Evolutionary conservation across 1,140 invertebrate genomes (phyloP), one percentile per base, ranked within the genome.

Genomic region (Teleogryllus occipitalis): DNA sequence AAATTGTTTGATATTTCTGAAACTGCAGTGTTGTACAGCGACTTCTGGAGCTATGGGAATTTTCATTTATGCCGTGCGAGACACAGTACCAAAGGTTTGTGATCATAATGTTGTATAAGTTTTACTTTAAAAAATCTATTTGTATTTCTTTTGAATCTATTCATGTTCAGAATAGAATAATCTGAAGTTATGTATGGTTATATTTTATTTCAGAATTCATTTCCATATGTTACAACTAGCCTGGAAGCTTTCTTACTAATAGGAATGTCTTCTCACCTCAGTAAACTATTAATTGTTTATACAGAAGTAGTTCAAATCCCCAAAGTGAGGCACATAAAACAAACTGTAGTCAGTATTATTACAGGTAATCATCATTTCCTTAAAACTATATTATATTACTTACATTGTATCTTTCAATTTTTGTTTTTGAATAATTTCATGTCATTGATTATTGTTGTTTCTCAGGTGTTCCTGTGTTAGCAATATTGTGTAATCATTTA

Each of bases 11-110:
- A 89, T 91, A 82, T 91, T 91, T 85, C 85, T 92, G 73, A 92
- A 92, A 86, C 87, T 92, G 80, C 91, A 92, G 82, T 91, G 90
- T 82, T 91, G 90, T 82, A 84, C 86, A 65, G 89, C 90, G 48
- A 86, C 90, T 47, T 85, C 88, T 8, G 88, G 88, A 39, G 87
- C 90, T 22, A 91, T 92, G 90, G 85, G 87, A 5, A 87, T 91
- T 74, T 92, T 91, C 83, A 86, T 91, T 80, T 90, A 90, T 81
- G 89, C 89, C 74, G 86, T 90, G 21, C 85, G 88, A 81, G 88
- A 86, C 82, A 85, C 89, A 81, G 82, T 90, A 77, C 85, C 89
- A 14, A 85, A 88, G 85, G 90, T 91, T 85, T 47, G 47, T 47
- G 21, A 14, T 21, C 74, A 75, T 21, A 22, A 22, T 18, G 7